Conservation (phyloP, 2,797 vertebrate species). For the Tinamus major region DNA sequence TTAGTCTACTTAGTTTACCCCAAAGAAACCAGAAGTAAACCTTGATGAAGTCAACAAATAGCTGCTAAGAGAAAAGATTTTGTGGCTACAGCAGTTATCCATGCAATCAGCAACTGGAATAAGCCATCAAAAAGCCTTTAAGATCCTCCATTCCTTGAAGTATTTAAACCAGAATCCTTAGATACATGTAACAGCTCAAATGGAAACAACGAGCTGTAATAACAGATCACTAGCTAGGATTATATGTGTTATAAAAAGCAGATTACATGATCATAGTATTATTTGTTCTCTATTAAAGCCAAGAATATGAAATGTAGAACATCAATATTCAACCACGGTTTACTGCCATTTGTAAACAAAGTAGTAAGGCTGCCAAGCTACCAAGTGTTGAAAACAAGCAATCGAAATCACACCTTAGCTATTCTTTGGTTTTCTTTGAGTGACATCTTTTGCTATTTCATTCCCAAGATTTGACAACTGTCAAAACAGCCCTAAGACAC, state of each 20-base stretch:
- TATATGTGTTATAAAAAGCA: neutral
- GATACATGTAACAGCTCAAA: neutral
- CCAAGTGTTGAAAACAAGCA: neutral
- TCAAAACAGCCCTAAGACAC: neutral
- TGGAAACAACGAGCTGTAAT: neutral
- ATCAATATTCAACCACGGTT: neutral
- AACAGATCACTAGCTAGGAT: neutral
- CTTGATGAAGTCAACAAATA: neutral
- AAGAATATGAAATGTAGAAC: neutral
- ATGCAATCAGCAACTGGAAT: neutral
- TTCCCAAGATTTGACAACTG: neutral
- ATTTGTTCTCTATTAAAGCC: neutral
- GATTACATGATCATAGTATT: neutral
- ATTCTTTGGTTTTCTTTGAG: neutral
- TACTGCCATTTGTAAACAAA: neutral
- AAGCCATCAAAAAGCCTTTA: neutral
- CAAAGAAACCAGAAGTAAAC: neutral
- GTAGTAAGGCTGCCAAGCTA: neutral
- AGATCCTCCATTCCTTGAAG: neutral
- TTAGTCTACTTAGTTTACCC: neutral
- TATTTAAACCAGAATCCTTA: neutral
- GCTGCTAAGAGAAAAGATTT: neutral
- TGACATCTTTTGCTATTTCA: neutral
- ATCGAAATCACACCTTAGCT: neutral
- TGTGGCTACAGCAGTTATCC: neutral